These are phyloP conservation scores for Asobara japonica DNA, from an alignment of 1,140 invertebrate genomes.

Conservation along the genomic window DNA sequence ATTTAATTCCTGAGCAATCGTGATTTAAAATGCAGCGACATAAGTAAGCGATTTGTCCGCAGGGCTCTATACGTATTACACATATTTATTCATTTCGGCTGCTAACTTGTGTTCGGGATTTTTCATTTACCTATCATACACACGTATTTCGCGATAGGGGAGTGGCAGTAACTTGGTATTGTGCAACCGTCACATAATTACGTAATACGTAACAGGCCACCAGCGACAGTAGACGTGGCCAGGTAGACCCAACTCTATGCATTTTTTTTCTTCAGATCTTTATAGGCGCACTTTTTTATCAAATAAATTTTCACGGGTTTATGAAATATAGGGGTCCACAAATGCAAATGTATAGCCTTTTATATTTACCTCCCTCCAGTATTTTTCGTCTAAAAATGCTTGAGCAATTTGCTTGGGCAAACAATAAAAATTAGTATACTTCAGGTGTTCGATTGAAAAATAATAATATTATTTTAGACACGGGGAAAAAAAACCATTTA, in stretches of 20 bases:
- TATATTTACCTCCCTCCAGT: too few species aligned
- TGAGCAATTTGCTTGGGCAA: too few species aligned
- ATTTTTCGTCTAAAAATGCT: too few species aligned
- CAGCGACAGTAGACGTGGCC: constrained; percentile 6
- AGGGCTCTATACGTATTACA: background rate
- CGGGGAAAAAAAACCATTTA: background rate
- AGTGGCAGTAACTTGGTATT: background rate
- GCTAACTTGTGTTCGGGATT: background rate
- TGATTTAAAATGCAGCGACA: background rate
- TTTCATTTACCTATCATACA: background rate
- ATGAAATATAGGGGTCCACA: background rate
- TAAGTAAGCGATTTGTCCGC: background rate
- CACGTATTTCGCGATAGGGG: constrained; percentile 8
- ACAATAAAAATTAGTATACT: too few species aligned
- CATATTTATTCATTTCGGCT: background rate
- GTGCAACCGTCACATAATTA: constrained; percentile 13
- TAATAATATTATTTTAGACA: too few species aligned
- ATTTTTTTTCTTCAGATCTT: background rate
- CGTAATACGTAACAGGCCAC: constrained; percentile 8
- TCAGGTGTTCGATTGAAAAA: too few species aligned
- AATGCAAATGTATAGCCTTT: background rate
- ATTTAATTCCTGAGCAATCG: constrained; percentile 28
- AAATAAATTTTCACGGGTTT: background rate
- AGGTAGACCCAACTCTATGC: background rate
- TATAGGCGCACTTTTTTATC: background rate